Evolutionary conservation across 2,797 vertebrate genomes (phyloP), one percentile per base, ranked within the genome.

Genomic region (Holocentrus rufus): DNA sequence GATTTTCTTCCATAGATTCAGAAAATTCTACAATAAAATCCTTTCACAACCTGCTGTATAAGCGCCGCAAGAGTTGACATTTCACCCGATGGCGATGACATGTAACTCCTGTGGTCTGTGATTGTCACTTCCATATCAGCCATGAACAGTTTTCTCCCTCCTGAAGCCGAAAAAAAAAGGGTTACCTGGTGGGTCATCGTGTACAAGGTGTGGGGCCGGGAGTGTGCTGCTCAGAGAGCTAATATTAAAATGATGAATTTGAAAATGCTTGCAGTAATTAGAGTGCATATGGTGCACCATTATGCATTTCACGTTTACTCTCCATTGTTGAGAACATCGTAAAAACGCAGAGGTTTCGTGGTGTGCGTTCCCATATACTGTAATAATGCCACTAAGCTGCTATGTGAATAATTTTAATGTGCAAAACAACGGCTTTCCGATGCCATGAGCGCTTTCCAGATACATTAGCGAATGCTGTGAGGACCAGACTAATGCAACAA

Each of bases 371-470:
- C 57, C 36, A 71, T 69, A 76, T n/a, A n/a, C n/a, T n/a, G n/a
- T 65, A 78, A 81, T 82, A 74, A 68, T 65, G 68, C 58, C 64
- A 69, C 79, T 80, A 74, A 50, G 52, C 30, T 27, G 30, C 15
- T 30, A 39, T 57, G 18, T 27, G 44, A 82, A 62, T 65, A 25
- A 56, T 67, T 82, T 78, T 66, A 89, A 87, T 83, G 69, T 59
- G 61, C 59, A 67, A 64, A 80, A 77, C 62, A 73, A 55, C 56
- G 50, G 30, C 65, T 77, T 75, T 65, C 49, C 53, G 25, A 80
- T 74, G 64, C 75, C 49, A 30, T 22, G 10, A 53, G 47, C 11
- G 11, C 4, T 61, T 36, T 17, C 49, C 57, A 61, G 57, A 18
- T 30, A 15, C 20, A 60, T 20, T n/a, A 14, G 15, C 46, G 54